Evolutionary conservation across 2,113 vertebrate genomes (phyloP), one percentile per base, ranked within the genome.

Genomic region (Nannobrachium achirus): DNA sequence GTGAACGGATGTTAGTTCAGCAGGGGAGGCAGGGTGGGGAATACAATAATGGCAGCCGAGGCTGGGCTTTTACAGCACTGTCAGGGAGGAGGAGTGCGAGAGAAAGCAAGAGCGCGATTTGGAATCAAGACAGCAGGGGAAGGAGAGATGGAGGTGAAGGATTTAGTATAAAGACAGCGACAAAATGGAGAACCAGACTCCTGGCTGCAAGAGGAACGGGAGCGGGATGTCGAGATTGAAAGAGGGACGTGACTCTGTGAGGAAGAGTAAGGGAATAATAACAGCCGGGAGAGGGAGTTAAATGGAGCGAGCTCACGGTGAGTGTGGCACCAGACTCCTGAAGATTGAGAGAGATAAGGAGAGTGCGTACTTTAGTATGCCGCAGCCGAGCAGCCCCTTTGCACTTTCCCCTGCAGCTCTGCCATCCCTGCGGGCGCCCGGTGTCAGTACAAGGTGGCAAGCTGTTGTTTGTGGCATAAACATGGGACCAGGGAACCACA

Each of bases 361-460:
- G 63, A 49, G 42, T 19, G 39, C 42, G 45, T 20, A 13, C 57
- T 80, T 86, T 82, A 73, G 70, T 70, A 78, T 74, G 65, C 80
- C 18, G 50, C 10, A 16, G 56, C 53, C 49, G 40, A 5, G 4
- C 42, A 48, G 55, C 39, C 60, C 69, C 58, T 68, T 45, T 56
- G 63, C 73, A 69, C 69, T 33, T 62, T 64, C 56, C 65, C 74
- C 58, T 56, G 16, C 39, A 74, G 64, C 64, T 41, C 41, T 38
- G 9, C 7, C 63, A 39, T 74, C 63, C 61, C 66, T 74, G 61
- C 61, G 73, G 82, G 62, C 75, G 40, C 58, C 71, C 61, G 1
- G 20, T 70, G 72, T 71, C 44, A 78, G 60, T 56, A 60, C 66
- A 53, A 60, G 7, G 11, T 68, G 63, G 49, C 56, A 56, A 64